These are phyloP conservation scores for Phoxinus phoxinus DNA, from an alignment of 2,113 vertebrate genomes.

Conservation along the genomic window DNA sequence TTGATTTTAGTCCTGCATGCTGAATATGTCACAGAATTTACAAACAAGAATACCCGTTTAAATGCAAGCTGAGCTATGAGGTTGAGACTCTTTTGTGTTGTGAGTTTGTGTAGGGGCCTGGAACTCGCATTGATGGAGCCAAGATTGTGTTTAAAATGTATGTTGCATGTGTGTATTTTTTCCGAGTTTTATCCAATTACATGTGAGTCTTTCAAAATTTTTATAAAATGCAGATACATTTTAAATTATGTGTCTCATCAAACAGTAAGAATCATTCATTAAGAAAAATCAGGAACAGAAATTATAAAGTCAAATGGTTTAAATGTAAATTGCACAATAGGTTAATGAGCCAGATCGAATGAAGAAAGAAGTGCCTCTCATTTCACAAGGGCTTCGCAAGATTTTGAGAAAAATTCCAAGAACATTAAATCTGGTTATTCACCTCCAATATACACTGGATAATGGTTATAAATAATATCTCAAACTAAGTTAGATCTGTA, in stretches of 20 bases:
- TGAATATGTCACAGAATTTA: conserved; percentile 39
- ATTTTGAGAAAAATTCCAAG: background rate
- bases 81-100: conserved; percentile 23
- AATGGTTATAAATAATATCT: conserved; percentile 39
- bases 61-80: conserved; percentile 13
- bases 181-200: conserved; percentile 3
- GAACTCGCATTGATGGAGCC: background rate
- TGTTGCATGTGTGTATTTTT: background rate
- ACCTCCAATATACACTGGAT: conserved; percentile 21
- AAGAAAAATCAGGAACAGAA: background rate
- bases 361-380: background rate
- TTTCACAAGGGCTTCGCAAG: background rate
- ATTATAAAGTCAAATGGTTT: background rate
- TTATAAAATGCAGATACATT: background rate
- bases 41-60: conserved; percentile 17
- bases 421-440: background rate
- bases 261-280: background rate
- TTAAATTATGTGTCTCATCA: background rate
- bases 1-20: conserved; percentile 33
- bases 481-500: conserved; percentile 20
- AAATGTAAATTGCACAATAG: conserved; percentile 9
- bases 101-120: background rate
- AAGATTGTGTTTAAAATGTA: conserved; percentile 16
- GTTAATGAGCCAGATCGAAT: conserved; percentile 3
- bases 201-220: background rate